phyloP scores from a whole-genome alignment of 37 sponge, comb jelly and placozoan species.

The Dysidea cf. avara region DNA sequence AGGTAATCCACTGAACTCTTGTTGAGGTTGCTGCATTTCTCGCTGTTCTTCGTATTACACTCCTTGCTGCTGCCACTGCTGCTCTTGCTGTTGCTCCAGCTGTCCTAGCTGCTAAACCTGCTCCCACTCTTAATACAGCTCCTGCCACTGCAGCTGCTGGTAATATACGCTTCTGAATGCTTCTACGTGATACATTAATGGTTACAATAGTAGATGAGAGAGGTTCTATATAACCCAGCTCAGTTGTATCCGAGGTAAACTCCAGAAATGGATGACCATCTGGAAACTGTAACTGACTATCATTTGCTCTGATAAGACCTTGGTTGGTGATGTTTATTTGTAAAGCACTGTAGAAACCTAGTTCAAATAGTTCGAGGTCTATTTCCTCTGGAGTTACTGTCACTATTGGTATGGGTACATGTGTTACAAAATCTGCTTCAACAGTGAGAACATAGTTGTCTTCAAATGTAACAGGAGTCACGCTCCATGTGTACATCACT shows the following conservation, averaged over 20 bases:
- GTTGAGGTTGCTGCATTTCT: no score
- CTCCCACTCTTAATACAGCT: neutral
- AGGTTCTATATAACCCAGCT: slow-evolving; percentile 19
- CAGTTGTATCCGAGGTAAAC: slow-evolving; percentile 3
- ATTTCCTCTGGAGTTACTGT: slow-evolving; percentile 39
- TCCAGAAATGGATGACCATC: slow-evolving; percentile 29
- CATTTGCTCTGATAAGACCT: slow-evolving; percentile 35
- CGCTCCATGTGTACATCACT: no score
- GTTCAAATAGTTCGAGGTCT: slow-evolving; percentile 35
- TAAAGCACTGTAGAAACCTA: no score
- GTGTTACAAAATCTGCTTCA: no score
- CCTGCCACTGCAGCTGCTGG: no score
- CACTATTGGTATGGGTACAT: slow-evolving; percentile 42
- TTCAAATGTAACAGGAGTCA: slow-evolving; percentile 17
- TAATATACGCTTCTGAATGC: slow-evolving; percentile 7
- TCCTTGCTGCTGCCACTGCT: slow-evolving; percentile 1
- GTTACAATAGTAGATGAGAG: slow-evolving; percentile 22
- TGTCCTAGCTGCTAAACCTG: neutral
- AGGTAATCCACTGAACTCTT: no score
- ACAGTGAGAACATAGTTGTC: slow-evolving; percentile 32
- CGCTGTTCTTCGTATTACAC: no score
- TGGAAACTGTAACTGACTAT: slow-evolving; percentile 28
- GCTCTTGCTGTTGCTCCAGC: no score
- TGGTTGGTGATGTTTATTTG: slow-evolving; percentile 48
- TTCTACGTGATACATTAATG: slow-evolving; percentile 17